These are phyloP conservation scores for Hozukius guyotensis DNA, from an alignment of 2,797 vertebrate species.

Conservation along the genomic window DNA sequence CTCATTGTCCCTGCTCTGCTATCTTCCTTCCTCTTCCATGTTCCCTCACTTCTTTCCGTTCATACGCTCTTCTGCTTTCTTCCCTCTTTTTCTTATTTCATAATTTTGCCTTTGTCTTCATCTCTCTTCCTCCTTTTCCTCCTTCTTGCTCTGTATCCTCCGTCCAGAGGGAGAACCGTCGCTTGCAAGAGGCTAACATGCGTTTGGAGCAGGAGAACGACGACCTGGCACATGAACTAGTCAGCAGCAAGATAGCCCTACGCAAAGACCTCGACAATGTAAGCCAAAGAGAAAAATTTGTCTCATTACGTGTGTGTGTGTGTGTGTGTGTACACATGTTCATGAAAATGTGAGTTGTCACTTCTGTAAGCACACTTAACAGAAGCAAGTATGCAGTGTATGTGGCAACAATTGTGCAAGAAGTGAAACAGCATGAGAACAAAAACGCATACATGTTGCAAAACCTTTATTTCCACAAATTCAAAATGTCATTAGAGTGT, in stretches of 20 bases:
- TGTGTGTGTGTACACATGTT: not conserved
- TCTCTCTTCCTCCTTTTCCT: not conserved
- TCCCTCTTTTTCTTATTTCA: not conserved
- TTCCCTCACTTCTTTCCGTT: constrained; percentile 2
- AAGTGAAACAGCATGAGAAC: not conserved
- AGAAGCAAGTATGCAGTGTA: not conserved
- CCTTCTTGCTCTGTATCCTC: not conserved
- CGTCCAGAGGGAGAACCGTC: constrained; percentile 92
- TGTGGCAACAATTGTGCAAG: constrained; percentile 18
- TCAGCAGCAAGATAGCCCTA: constrained; percentile 98
- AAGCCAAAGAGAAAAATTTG: constrained; percentile 66
- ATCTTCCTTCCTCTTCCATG: constrained; percentile 56
- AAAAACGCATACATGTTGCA: not conserved
- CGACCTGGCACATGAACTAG: constrained; percentile 95
- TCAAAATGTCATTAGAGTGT: not conserved
- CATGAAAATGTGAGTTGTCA: not conserved
- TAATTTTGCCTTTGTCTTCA: not conserved
- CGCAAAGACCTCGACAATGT: constrained; percentile 98
- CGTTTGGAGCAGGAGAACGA: constrained; percentile 98
- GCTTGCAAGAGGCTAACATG: constrained; percentile 98
- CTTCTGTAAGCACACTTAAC: not conserved
- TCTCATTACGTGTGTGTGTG: not conserved
- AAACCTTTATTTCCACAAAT: not conserved
- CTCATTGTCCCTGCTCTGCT: constrained; percentile 11
- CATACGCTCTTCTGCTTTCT: not conserved